A percentile compares a stretch with the other conserved stretches of the same genome.
Conservation (phyloP, 2,888 invertebrate genomes). For the Mellilla xanthometata region DNA sequence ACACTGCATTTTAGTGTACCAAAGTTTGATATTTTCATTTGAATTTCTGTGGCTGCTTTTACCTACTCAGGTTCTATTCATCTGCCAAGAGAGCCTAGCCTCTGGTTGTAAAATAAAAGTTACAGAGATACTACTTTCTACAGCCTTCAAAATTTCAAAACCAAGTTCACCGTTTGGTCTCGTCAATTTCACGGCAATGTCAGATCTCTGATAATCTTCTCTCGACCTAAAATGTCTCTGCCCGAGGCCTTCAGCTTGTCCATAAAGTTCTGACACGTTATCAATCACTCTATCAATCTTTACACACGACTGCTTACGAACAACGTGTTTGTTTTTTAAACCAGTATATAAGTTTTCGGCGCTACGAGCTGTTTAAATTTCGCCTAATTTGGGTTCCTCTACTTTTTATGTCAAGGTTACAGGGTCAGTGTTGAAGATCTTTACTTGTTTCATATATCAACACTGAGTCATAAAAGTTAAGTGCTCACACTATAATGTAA, state of each 20-base stretch:
- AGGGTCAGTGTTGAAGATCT: slow-evolving; percentile 27
- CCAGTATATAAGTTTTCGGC: slow-evolving; percentile 27
- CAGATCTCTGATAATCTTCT: slow-evolving; percentile 45
- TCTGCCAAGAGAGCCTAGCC: too few relatives aligned
- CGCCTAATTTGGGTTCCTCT: slow-evolving; percentile 25
- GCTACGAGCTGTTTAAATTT: slow-evolving; percentile 14
- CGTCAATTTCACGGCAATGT: slow-evolving; percentile 35
- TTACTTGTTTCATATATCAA: slow-evolving; percentile 23
- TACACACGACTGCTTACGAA: slow-evolving; percentile 33
- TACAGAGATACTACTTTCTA: slow-evolving; percentile 30
- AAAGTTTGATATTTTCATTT: too few relatives aligned
- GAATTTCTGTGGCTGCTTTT: too few relatives aligned
- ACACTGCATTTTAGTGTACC: too few relatives aligned
- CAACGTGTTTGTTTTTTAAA: slow-evolving; percentile 38
- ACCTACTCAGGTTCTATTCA: too few relatives aligned
- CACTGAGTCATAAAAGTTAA: slow-evolving; percentile 31
- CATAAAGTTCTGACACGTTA: slow-evolving; percentile 42
- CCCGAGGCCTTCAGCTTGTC: slow-evolving; percentile 36
- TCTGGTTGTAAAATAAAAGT: too few relatives aligned
- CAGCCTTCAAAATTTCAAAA: slow-evolving; percentile 16
- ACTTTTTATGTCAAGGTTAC: slow-evolving; percentile 32
- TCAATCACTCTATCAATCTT: slow-evolving; percentile 47
- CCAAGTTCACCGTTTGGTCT: slow-evolving; percentile 32
- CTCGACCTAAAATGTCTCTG: slow-evolving; percentile 36
- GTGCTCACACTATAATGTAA: slow-evolving; percentile 26